phyloP scores from a whole-genome alignment of 2,113 vertebrate genomes.

The Riparia riparia region DNA sequence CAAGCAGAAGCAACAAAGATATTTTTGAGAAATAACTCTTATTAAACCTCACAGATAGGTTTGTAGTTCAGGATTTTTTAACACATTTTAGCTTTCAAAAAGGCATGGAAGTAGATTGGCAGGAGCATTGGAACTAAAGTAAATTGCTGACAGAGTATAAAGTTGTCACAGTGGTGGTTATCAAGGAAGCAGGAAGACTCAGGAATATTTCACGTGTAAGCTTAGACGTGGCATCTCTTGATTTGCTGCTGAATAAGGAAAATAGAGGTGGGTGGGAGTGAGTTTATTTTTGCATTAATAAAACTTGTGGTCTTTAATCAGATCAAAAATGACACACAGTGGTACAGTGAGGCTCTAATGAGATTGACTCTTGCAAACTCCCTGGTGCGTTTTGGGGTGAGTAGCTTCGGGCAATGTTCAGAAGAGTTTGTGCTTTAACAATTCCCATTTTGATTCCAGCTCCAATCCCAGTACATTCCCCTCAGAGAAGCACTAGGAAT shows the following conservation, averaged over 20 bases:
- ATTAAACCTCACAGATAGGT: not conserved
- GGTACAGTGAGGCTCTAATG: not conserved
- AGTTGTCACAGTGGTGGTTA: not conserved
- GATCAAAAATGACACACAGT: not conserved
- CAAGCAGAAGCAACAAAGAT: not conserved
- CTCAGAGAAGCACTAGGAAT: conserved; percentile 85
- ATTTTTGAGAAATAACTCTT: not conserved
- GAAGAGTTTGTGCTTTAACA: not conserved
- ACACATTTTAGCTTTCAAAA: not conserved
- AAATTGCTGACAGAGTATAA: not conserved
- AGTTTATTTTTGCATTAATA: not conserved
- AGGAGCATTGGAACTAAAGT: not conserved
- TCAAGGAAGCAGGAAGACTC: not conserved
- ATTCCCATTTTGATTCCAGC: conserved; percentile 49
- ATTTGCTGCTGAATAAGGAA: not conserved
- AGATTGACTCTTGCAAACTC: not conserved
- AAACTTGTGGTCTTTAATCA: not conserved
- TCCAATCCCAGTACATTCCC: conserved; percentile 83
- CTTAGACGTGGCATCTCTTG: not conserved
- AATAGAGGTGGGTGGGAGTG: not conserved
- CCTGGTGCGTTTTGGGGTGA: not conserved
- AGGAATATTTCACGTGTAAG: not conserved
- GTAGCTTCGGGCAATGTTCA: not conserved
- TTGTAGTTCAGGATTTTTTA: not conserved
- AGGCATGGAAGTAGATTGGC: not conserved